These are phyloP conservation scores for Malurus leucopterus DNA, from an alignment of 2,797 vertebrate species.

Conservation along the genomic window DNA sequence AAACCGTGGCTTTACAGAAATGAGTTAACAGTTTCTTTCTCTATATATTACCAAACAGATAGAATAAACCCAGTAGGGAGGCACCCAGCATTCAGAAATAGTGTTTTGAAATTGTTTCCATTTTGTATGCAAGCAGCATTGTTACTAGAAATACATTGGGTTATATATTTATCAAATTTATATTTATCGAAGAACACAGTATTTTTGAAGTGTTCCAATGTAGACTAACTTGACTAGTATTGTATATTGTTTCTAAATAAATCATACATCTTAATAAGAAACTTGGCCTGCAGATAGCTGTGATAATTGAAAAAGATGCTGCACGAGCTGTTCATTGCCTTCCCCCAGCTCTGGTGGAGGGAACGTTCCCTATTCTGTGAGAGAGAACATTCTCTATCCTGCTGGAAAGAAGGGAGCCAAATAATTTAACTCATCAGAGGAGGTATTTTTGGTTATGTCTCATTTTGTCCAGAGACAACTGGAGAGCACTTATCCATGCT, in stretches of 20 bases:
- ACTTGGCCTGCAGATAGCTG: background rate
- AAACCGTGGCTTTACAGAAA: background rate
- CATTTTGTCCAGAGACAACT: background rate
- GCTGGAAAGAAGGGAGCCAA: background rate
- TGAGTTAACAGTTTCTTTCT: background rate
- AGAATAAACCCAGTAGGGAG: background rate
- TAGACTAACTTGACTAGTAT: background rate
- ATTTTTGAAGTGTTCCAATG: background rate
- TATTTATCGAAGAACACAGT: background rate
- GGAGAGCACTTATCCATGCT: background rate
- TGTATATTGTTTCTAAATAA: slow-evolving; percentile 17
- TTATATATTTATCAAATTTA: background rate
- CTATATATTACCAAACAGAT: background rate
- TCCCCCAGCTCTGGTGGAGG: background rate
- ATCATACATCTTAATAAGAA: background rate
- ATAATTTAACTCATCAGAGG: slow-evolving; percentile 3
- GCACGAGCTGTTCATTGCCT: background rate
- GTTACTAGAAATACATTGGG: background rate
- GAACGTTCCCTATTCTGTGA: background rate
- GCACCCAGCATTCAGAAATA: background rate
- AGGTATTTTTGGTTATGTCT: slow-evolving; percentile 18
- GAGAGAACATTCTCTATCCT: background rate
- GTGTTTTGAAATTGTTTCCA: background rate
- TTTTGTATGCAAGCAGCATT: background rate
- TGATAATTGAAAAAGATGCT: slow-evolving; percentile 5